phyloP scores from a whole-genome alignment of 2,888 invertebrate species.

The Torymus texanus region DNA sequence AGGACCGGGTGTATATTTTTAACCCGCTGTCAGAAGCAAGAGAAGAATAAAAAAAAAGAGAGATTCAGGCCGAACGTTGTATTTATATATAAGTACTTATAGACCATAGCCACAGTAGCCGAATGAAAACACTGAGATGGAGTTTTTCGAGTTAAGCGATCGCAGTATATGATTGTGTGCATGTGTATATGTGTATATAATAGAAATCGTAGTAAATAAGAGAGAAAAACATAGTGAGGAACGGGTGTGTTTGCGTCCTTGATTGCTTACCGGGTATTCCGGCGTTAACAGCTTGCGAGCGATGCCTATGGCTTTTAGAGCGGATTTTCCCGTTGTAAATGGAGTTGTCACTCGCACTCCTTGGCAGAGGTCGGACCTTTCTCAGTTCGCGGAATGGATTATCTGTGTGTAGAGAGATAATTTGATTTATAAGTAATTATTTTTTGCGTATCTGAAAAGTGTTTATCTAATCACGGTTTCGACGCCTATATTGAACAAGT shows the following conservation, averaged over 20 bases:
- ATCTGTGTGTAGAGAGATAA: slow-evolving; percentile 61
- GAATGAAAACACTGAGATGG: slow-evolving; percentile 34
- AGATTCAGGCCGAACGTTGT: slow-evolving; percentile 47
- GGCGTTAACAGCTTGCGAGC: slow-evolving; percentile 65
- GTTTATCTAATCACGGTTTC: slow-evolving; percentile 35
- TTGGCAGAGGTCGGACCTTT: slow-evolving; percentile 70
- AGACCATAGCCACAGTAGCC: slow-evolving; percentile 31
- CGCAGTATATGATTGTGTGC: not conserved
- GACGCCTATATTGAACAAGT: not conserved
- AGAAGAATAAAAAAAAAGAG: slow-evolving; percentile 64
- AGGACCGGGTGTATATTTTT: slow-evolving; percentile 64
- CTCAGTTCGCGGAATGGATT: slow-evolving; percentile 69
- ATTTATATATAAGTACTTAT: slow-evolving; percentile 49
- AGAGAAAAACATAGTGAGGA: not conserved
- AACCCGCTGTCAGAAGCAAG: slow-evolving; percentile 63
- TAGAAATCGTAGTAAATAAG: not conserved
- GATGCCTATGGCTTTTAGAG: slow-evolving; percentile 66
- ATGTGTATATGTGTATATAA: not conserved
- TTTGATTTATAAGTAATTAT: not conserved
- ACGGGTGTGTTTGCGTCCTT: not conserved
- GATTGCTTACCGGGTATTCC: slow-evolving; percentile 69
- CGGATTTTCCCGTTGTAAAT: slow-evolving; percentile 71
- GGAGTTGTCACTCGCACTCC: slow-evolving; percentile 75
- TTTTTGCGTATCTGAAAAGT: not conserved
- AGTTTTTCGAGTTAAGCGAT: slow-evolving; percentile 9